Base-by-base conservation (phyloP, 2,797 vertebrate genomes). In the Oryzias sinensis region DNA sequence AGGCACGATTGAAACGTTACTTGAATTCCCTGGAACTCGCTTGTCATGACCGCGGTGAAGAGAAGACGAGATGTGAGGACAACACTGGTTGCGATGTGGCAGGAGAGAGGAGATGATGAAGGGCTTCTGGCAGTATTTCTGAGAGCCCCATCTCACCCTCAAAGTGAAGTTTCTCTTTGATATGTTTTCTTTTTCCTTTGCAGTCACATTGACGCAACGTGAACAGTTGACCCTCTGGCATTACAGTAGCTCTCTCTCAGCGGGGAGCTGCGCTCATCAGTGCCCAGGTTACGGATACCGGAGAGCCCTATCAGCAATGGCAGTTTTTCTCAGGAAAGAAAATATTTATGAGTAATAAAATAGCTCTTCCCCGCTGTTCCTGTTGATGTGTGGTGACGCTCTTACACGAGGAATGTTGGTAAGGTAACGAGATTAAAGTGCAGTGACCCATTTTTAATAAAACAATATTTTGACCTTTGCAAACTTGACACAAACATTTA, bases 41-140 rank as follows among this genome's bases (percentile, higher is more conserved):
- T 70, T 72, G 77, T 82, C 80, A 69, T 60, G 43, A 55, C 56
- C 50, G 15, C 7, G 51, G 33, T 66, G 72, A 59, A 57, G 58
- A 61, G 57, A 49, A 57, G 57, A 22, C 24, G 70, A 77, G 68
- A 80, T 62, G 70, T 27, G 59, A 62, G 79, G 55, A 57, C 68
- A 77, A 78, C 80, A 74, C 67, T 68, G 71, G 63, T 62, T 53
- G 60, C 72, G 74, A 74, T 76, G 59, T 62, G 59, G 68, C 50
- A 40, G 49, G 37, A 57, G 62, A 59, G 62, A 48, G 58, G 22
- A 64, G 71, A 79, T 56, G 72, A 80, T 70, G 65, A 74, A 75
- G 76, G 49, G 63, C 67, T 61, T 33, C 50, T 65, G 70, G 61
- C 59, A 53, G 77, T 49, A 29, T 70, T 80, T 75, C 59, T 69